These are phyloP conservation scores for Choristoneura rosaceana DNA, from an alignment of 2,888 invertebrate genomes.

Conservation along the genomic window DNA sequence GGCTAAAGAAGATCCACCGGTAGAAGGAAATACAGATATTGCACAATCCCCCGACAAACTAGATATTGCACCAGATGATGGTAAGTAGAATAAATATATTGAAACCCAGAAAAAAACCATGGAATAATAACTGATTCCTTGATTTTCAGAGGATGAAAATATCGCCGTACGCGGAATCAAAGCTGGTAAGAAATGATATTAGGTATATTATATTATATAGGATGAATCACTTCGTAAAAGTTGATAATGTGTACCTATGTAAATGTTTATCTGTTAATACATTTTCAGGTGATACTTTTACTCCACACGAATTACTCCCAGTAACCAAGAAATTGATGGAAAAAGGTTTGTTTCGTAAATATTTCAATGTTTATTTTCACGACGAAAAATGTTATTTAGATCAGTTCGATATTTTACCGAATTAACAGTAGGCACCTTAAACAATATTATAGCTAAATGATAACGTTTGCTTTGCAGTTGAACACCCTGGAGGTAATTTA, in stretches of 20 bases:
- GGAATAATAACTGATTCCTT: background rate
- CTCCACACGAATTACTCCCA: conserved; percentile 62
- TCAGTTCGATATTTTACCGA: no score
- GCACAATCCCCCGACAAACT: background rate
- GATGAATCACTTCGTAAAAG: background rate
- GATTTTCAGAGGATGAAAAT: background rate
- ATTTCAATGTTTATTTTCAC: background rate
- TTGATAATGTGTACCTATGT: background rate
- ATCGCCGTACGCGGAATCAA: background rate
- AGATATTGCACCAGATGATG: background rate
- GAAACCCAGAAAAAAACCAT: background rate
- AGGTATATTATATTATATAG: background rate
- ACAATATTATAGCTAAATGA: background rate
- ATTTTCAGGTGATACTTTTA: conserved; percentile 65
- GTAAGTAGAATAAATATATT: background rate
- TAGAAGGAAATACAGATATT: background rate
- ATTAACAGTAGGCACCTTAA: no score
- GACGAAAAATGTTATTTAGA: no score
- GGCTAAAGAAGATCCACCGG: background rate
- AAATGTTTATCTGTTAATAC: background rate
- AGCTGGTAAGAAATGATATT: conserved; percentile 11
- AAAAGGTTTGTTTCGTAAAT: conserved; percentile 55
- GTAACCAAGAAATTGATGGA: conserved; percentile 56
- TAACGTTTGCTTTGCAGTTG: conserved; percentile 51
- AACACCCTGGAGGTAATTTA: conserved; percentile 55